Conservation (phyloP, 2,113 vertebrate species). For the Irena cyanogastra region DNA sequence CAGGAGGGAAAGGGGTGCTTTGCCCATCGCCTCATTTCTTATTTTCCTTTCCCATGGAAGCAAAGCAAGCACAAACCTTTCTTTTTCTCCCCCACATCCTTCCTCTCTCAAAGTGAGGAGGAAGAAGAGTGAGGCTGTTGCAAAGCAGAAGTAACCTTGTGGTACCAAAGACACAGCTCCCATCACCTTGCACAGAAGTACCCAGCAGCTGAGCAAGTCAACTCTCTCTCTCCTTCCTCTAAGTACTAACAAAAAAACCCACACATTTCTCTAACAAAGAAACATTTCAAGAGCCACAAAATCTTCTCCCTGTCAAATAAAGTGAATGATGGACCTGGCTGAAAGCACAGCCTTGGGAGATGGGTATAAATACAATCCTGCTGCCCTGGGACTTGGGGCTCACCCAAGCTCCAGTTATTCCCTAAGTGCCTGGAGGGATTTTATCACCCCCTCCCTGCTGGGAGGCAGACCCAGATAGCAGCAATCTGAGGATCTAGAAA, state of each 20-base stretch:
- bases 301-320: not conserved
- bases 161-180: not conserved
- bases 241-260: not conserved
- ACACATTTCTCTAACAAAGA: not conserved
- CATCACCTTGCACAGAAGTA: not conserved
- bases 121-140: not conserved
- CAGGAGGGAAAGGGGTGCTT: not conserved
- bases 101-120: not conserved
- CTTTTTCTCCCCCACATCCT: not conserved
- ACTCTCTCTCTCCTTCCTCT: not conserved
- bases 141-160: not conserved
- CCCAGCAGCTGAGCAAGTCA: not conserved
- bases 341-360: not conserved
- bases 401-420: not conserved
- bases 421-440: not conserved
- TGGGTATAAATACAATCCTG: not conserved
- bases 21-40: not conserved
- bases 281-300: not conserved
- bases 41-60: not conserved
- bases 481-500: not conserved
- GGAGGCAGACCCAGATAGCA: not conserved
- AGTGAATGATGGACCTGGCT: not conserved
- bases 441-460: not conserved
- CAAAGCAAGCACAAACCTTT: not conserved
- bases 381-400: not conserved